Percentiles rank a stretch among this genome's conserved stretches.
phyloP scores from a whole-genome alignment of 2,797 vertebrate species.

The Lutjanus campechanus region DNA sequence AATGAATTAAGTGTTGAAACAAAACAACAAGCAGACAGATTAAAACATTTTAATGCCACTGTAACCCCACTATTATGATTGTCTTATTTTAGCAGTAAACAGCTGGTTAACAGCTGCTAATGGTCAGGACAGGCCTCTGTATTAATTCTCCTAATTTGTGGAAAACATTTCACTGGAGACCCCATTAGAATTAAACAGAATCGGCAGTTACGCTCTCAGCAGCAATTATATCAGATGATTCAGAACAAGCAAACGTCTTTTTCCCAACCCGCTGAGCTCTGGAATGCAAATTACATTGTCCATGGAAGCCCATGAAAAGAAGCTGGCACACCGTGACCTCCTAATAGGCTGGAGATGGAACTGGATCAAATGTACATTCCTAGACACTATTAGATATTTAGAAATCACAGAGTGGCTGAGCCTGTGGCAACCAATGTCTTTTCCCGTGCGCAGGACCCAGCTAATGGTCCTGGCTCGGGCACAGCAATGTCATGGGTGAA shows the following conservation, averaged over 20 bases:
- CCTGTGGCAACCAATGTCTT: slow-evolving; percentile 68
- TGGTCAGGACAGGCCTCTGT: slow-evolving; percentile 26
- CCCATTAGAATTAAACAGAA: slow-evolving; percentile 59
- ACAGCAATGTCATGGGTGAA: slow-evolving; percentile 74
- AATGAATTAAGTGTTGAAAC: not conserved
- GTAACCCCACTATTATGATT: not conserved
- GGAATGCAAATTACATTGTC: slow-evolving; percentile 84
- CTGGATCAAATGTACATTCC: slow-evolving; percentile 79
- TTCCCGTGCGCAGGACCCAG: slow-evolving; percentile 34
- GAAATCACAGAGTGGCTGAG: slow-evolving; percentile 64
- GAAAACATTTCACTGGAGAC: slow-evolving; percentile 49
- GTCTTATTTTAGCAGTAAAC: slow-evolving; percentile 37
- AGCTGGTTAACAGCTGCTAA: slow-evolving; percentile 62
- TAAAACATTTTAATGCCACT: not conserved
- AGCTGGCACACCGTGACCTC: slow-evolving; percentile 79
- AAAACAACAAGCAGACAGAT: slow-evolving; percentile 5
- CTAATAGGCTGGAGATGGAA: slow-evolving; percentile 79
- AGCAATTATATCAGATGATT: slow-evolving; percentile 77
- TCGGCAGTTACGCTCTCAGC: slow-evolving; percentile 70
- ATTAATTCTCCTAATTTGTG: slow-evolving; percentile 63
- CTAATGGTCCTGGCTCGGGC: slow-evolving; percentile 68
- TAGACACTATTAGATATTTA: slow-evolving; percentile 78
- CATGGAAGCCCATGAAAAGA: slow-evolving; percentile 79
- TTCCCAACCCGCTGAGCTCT: slow-evolving; percentile 65
- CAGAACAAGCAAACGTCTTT: slow-evolving; percentile 68